Percentiles rank a stretch among this genome's conserved stretches.
phyloP scores from a whole-genome alignment of 2,113 vertebrate genomes.

The Gnathonemus echidnorhynchus region DNA sequence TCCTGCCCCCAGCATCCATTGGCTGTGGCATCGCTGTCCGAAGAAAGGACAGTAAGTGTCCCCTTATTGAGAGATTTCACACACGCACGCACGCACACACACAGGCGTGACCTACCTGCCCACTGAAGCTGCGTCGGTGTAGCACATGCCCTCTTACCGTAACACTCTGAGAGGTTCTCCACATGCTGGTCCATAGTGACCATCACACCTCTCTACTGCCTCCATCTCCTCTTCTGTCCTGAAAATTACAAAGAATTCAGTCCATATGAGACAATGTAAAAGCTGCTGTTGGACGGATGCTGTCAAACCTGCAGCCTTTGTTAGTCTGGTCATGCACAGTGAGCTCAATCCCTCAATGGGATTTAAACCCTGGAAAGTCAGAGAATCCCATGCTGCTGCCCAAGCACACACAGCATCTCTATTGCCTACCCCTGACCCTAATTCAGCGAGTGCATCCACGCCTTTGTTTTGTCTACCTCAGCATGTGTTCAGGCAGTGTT shows the following conservation, averaged over 20 bases:
- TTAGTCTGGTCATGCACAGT: conserved; percentile 5
- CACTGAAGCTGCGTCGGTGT: neutral
- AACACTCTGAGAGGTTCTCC: neutral
- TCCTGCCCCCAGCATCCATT: conserved; percentile 74
- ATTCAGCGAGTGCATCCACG: conserved; percentile 14
- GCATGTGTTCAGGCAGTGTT: conserved; percentile 62
- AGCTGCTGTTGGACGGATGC: neutral
- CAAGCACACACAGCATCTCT: neutral
- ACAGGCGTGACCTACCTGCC: neutral
- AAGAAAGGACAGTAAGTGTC: conserved; percentile 77
- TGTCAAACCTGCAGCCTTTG: neutral
- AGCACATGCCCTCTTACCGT: neutral
- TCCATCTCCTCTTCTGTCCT: neutral
- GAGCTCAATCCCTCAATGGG: neutral
- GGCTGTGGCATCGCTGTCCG: conserved; percentile 83
- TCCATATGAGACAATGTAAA: neutral
- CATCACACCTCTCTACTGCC: conserved; percentile 21
- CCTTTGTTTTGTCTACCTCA: conserved; percentile 63
- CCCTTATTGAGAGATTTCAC: neutral
- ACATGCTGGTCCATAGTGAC: conserved; percentile 9
- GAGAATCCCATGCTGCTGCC: neutral
- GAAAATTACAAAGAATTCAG: neutral
- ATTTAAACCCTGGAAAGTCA: neutral
- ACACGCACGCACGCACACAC: neutral
- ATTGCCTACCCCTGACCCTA: neutral